Conservation (phyloP, 2,113 vertebrate genomes). For the Odobenus rosmarus region DNA sequence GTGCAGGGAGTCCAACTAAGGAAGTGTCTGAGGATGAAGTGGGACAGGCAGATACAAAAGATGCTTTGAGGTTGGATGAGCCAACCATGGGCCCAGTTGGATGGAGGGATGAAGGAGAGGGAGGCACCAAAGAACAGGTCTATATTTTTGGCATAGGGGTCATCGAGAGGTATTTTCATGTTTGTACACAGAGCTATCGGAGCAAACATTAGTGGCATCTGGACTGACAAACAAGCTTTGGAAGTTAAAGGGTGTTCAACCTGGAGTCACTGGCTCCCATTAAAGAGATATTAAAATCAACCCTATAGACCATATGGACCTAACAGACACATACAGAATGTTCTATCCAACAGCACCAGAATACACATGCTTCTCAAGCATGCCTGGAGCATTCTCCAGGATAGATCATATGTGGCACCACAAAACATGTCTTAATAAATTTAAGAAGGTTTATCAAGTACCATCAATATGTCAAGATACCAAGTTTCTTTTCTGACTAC, state of each 20-base stretch:
- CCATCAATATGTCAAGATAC: not conserved
- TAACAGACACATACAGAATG: not conserved
- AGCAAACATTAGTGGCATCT: not conserved
- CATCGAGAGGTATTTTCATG: not conserved
- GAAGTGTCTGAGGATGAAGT: not conserved
- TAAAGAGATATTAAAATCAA: not conserved
- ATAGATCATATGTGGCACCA: not conserved
- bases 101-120: not conserved
- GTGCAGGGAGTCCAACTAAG: not conserved
- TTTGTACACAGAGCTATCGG: not conserved
- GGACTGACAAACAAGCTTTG: not conserved
- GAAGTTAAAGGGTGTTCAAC: not conserved
- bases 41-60: not conserved
- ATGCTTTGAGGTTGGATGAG: not conserved
- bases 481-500: not conserved
- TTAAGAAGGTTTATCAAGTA: not conserved
- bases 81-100: not conserved
- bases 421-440: not conserved
- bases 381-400: not conserved
- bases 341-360: not conserved
- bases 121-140: not conserved
- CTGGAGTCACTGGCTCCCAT: not conserved
- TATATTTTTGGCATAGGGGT: not conserved
- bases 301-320: not conserved
- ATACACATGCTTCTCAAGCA: not conserved